Evolutionary conservation across 2,797 vertebrate genomes (phyloP), one percentile per base, ranked within the genome.

Genomic region (Phoxinus dragarum): DNA sequence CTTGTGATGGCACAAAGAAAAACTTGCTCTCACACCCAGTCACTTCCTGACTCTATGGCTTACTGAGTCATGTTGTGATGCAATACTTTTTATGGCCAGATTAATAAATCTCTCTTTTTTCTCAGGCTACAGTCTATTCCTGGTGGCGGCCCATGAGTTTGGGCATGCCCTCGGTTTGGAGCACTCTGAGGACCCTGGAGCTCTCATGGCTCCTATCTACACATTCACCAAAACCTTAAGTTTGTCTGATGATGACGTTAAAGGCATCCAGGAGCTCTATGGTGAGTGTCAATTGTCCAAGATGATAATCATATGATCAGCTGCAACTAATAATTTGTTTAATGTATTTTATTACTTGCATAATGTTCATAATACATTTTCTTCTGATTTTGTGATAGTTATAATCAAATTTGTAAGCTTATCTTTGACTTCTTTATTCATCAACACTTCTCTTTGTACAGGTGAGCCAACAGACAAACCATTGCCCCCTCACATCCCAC

Each of bases 81-180:
- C 19, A 74, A 5, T 67, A 17, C 42, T 19, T 59, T 42, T 31
- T 27, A 47, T 80, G 38, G 21, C 71, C 44, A 34, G 59, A 34
- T 44, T 66, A 34, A 40, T 71, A 42, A 80, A 34, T 59, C 34
- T 88, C 4, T 36, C 61, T 66, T 6, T 27, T 80, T 36, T 42
- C 84, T 67, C 90, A 99, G 98, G 98, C 52, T 99, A 99, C 93
- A 99, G 98, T 92, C 94, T 99, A 84, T 99, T 99, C 94, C 91
- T 98, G 86, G 98, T 99, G 90, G 98, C 98, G n/a, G 98, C 98
- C 86, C 98, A 99, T 81, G 98, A 99, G 85, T 99, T 99, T 88
- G 98, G 98, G 84, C 98, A 99, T 9, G 98, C 98, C 0, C 95
- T 99, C 92, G 98, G 98, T 56, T 90, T 99, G 88, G 98, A 99